Base-by-base conservation (phyloP, 2,797 vertebrate genomes). In the Borostomias antarcticus region DNA sequence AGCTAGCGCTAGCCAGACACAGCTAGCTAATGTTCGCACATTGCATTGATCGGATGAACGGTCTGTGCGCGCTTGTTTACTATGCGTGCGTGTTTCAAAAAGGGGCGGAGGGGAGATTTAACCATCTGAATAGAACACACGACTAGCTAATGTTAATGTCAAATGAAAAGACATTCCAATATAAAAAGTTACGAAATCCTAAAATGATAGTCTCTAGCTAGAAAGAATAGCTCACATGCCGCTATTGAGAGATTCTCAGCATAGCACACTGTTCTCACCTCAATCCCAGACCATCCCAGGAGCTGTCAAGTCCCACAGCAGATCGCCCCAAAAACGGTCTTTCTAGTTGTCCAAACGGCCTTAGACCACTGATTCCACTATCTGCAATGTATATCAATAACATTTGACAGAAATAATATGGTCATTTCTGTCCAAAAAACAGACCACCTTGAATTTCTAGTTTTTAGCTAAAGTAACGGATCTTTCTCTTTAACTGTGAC, bases 401-500 rank as follows among this genome's bases (percentile, higher is more conserved):
- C 21, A 26, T 30, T 26, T 30, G 3, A 35, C 2, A 11, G 32
- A 52, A 19, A 23, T 4, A 28, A 50, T 50, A 9, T 19, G 13
- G 1, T 17, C 13, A 45, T 45, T 45, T 45, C 40, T 50, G 21
- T 50, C 47, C n/a, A 43, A 21, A 33, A 15, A 25, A 8, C 67
- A 66, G 30, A 66, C 64, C 59, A 45, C 43, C 40, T 71, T 52
- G 79, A 80, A 77, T 83, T 80, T 80, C 56, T 45, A 81, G 70
- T 84, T 82, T 79, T 66, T 35, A 50, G 75, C 72, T 58, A 43
- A 58, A 81, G 80, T 89, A 91, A 92, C 89, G 85, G 90, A 78
- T 51, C 67, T 73, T 61, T 82, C 78, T 33, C 91, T 92, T 91
- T 92, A 90, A 93, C 29, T 26, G 66, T 92, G 90, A 93, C 92